phyloP scores from a whole-genome alignment of 2,888 invertebrate species.

The Salpingus planirostris region DNA sequence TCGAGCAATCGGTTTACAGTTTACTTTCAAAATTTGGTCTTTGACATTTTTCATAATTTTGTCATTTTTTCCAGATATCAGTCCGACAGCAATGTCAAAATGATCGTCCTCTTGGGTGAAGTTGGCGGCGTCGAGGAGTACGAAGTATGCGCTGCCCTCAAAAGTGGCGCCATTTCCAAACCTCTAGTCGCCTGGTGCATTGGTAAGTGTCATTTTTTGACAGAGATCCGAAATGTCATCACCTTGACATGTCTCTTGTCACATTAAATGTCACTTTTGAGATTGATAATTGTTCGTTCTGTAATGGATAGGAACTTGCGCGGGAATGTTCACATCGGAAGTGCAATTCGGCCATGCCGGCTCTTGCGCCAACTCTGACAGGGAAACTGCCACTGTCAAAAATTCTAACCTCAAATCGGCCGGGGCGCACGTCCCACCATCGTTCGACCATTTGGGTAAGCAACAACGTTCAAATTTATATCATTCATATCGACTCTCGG shows the following conservation, averaged over 20 bases:
- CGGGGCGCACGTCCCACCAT: constrained; percentile 86
- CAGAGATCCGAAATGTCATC: neutral
- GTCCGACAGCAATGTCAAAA: constrained; percentile 74
- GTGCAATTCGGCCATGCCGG: constrained; percentile 99
- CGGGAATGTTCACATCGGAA: constrained; percentile 74
- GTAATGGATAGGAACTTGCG: constrained; percentile 40
- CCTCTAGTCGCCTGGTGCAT: constrained; percentile 99
- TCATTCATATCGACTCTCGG: neutral
- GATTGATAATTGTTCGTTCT: constrained; percentile 9
- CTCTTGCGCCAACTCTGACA: constrained; percentile 82
- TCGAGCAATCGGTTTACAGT: no score
- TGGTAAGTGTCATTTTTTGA: constrained; percentile 45
- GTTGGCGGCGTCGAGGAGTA: constrained; percentile 99
- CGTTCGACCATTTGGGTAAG: constrained; percentile 66
- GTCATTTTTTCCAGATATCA: constrained; percentile 55
- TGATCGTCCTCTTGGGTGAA: constrained; percentile 93
- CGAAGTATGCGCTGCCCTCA: constrained; percentile 83
- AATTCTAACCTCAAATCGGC: constrained; percentile 73
- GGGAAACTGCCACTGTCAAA: constrained; percentile 88
- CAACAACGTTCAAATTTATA: no score
- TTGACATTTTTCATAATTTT: no score
- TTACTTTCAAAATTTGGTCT: no score
- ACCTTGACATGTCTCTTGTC: no score
- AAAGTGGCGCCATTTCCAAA: constrained; percentile 73
- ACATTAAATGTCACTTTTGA: no score